phyloP scores from a whole-genome alignment of 1,140 invertebrate species.

The Orchesella cincta region DNA sequence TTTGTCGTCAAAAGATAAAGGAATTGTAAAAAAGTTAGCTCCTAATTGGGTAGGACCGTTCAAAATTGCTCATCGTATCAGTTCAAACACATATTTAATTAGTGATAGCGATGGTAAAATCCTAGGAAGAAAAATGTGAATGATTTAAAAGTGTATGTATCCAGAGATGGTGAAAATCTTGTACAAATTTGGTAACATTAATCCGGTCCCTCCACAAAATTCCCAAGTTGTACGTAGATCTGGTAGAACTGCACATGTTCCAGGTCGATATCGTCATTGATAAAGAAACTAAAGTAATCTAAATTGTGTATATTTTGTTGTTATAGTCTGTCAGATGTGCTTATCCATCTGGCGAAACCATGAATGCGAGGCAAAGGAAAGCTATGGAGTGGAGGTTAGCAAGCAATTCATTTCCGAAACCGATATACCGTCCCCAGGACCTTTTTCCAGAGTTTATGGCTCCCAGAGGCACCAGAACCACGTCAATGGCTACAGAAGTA shows the following conservation, averaged over 20 bases:
- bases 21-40: constrained; percentile 8
- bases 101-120: not conserved
- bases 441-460: no score
- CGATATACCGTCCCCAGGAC: no score
- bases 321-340: no score
- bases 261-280: not conserved
- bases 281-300: no score
- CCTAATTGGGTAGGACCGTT: constrained; percentile 24
- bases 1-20: constrained; percentile 12
- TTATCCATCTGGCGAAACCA: no score
- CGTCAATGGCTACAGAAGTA: no score
- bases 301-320: no score
- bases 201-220: not conserved
- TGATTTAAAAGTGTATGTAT: not conserved
- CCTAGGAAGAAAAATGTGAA: constrained; percentile 14
- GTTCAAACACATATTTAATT: not conserved
- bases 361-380: no score
- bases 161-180: not conserved
- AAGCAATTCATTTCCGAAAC: no score
- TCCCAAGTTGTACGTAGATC: not conserved
- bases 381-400: no score
- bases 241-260: not conserved
- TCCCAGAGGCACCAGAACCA: no score
- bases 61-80: not conserved
- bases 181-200: not conserved